A percentile compares a stretch with the other conserved stretches of the same genome.
Evolutionary conservation across 1,140 invertebrate species (phyloP).

Genomic region (Drosophila orosa): DNA sequence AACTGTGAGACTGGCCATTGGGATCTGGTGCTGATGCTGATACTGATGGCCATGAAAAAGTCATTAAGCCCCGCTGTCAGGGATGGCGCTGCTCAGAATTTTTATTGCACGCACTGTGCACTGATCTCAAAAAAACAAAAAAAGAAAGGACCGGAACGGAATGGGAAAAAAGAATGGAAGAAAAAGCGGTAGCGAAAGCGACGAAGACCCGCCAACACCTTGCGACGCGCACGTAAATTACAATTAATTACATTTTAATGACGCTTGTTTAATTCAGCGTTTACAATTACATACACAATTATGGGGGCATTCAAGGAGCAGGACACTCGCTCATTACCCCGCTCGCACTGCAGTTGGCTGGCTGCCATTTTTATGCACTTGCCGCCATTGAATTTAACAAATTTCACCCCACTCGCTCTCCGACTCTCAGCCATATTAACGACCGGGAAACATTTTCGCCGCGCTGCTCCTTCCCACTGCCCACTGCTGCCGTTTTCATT

Average conservation of each 20-base stretch:
- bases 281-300: conserved; percentile 83
- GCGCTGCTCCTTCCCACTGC: not conserved
- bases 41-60: conserved; percentile 45
- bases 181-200: conserved; percentile 7
- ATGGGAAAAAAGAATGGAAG: conserved; percentile 12
- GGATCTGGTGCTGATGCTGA: conserved; percentile 3
- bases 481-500: conserved; percentile 19
- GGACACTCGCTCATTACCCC: conserved; percentile 66
- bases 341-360: conserved; percentile 49
- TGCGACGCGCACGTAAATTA: conserved; percentile 78
- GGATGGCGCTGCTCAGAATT: conserved; percentile 29
- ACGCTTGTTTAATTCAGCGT: conserved; percentile 84
- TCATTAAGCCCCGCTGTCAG: conserved; percentile 48
- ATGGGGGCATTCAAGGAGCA: conserved; percentile 49
- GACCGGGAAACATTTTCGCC: conserved; percentile 50
- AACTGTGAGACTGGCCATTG: conserved; percentile 3
- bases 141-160: not conserved
- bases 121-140: conserved; percentile 57
- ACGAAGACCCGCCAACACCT: conserved; percentile 56
- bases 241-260: conserved; percentile 84
- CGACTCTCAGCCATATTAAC: conserved; percentile 60
- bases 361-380: conserved; percentile 74
- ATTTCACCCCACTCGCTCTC: conserved; percentile 43
- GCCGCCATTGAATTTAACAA: conserved; percentile 72
- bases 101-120: conserved; percentile 53